A percentile compares a stretch with the other conserved stretches of the same genome.
phyloP scores from a whole-genome alignment of 1,140 invertebrate species.

The Zaprionus nigranus region DNA sequence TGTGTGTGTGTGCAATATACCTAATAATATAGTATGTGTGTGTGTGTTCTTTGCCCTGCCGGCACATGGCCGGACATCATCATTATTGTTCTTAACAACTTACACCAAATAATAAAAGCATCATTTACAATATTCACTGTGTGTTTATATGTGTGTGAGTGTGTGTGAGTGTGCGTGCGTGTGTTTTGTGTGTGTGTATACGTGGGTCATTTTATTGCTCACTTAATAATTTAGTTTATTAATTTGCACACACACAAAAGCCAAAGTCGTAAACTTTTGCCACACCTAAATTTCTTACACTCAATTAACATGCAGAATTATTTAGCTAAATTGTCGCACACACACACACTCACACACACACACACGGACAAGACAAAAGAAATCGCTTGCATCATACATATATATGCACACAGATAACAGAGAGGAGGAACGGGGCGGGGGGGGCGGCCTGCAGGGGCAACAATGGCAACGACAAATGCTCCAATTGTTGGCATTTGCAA shows the following conservation, averaged over 20 bases:
- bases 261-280: constrained; percentile 57
- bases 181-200: constrained; percentile 4
- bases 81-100: constrained; percentile 71
- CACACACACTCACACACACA: constrained; percentile 22
- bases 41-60: constrained; percentile 24
- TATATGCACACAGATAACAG: constrained; percentile 37
- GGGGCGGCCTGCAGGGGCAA: constrained; percentile 5
- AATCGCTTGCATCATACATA: constrained; percentile 33
- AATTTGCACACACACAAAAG: constrained; percentile 68
- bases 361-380: constrained; percentile 22
- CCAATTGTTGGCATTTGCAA: constrained; percentile 80
- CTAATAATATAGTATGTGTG: background rate
- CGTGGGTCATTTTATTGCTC: constrained; percentile 36
- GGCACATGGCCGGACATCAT: constrained; percentile 75
- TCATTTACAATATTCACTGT: constrained; percentile 71
- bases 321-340: constrained; percentile 73
- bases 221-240: constrained; percentile 81
- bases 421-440: background rate
- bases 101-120: constrained; percentile 79
- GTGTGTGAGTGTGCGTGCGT: constrained; percentile 6
- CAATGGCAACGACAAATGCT: constrained; percentile 63
- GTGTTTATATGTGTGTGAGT: constrained; percentile 7
- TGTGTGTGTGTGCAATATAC: background rate
- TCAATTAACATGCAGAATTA: constrained; percentile 81
- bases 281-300: constrained; percentile 68